Evolutionary conservation across 2,113 vertebrate genomes (phyloP).

Genomic region (Apodemus speciosus): DNA sequence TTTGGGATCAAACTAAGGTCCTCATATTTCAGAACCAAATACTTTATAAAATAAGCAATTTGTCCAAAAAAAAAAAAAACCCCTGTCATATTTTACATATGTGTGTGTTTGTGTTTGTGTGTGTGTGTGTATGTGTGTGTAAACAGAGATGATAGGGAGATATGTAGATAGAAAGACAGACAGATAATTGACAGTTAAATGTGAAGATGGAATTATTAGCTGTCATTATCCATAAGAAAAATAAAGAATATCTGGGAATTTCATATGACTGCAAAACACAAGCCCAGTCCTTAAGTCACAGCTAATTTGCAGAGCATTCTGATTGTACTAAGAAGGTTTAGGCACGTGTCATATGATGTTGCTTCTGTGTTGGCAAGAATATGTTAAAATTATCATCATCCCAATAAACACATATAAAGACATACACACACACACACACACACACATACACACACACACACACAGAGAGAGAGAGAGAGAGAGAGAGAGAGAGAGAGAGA

Average conservation of each 20-base stretch:
- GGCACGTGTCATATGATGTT: neutral
- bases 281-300: neutral
- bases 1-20: neutral
- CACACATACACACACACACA: neutral
- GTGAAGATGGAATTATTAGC: rapidly evolving
- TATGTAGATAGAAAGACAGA: neutral
- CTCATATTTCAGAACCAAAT: neutral
- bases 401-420: no score
- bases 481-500: neutral
- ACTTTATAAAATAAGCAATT: neutral
- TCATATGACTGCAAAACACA: neutral
- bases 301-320: neutral
- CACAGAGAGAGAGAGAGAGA: no score
- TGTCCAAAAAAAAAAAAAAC: neutral
- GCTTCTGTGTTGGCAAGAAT: neutral
- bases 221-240: neutral
- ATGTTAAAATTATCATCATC: neutral
- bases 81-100: neutral
- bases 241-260: neutral
- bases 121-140: no score
- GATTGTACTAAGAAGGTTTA: neutral
- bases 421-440: no score
- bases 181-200: neutral
- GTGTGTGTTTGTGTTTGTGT: no score
- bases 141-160: neutral